Conservation (phyloP, 2,113 vertebrate species). For the Dasyornis broadbenti region DNA sequence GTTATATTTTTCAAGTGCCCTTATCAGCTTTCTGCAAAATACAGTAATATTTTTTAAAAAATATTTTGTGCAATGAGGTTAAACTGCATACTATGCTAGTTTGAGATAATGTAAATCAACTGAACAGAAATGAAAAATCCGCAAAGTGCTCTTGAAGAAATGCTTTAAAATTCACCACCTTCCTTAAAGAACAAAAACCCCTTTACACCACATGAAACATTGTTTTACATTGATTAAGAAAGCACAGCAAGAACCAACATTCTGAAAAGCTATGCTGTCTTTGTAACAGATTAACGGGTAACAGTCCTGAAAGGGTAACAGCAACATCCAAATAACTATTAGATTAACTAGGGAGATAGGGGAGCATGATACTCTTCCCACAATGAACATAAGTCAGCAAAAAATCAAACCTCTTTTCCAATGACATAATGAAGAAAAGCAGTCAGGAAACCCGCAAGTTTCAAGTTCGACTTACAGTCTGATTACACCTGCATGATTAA, state of each 20-base stretch:
- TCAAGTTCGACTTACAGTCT: not conserved
- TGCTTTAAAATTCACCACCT: not conserved
- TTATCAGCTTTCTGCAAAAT: not conserved
- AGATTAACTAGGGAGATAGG: not conserved
- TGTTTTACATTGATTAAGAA: not conserved
- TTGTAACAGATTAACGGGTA: not conserved
- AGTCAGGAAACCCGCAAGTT: not conserved
- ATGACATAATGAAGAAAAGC: not conserved
- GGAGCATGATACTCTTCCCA: not conserved
- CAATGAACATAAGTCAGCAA: not conserved
- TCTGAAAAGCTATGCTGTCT: not conserved
- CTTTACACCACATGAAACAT: not conserved
- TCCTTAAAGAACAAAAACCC: not conserved
- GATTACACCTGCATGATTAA: not conserved
- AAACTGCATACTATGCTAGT: not conserved
- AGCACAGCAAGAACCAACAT: not conserved
- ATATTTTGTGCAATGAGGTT: not conserved
- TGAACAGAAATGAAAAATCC: not conserved
- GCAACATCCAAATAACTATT: not conserved
- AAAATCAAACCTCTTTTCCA: slow-evolving; percentile 9
- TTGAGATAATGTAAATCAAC: not conserved
- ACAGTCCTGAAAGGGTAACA: not conserved
- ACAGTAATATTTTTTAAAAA: not conserved
- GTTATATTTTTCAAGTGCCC: not conserved
- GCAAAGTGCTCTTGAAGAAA: not conserved